Conservation (phyloP, 2,797 vertebrate genomes). For the Neopelma chrysocephalum region DNA sequence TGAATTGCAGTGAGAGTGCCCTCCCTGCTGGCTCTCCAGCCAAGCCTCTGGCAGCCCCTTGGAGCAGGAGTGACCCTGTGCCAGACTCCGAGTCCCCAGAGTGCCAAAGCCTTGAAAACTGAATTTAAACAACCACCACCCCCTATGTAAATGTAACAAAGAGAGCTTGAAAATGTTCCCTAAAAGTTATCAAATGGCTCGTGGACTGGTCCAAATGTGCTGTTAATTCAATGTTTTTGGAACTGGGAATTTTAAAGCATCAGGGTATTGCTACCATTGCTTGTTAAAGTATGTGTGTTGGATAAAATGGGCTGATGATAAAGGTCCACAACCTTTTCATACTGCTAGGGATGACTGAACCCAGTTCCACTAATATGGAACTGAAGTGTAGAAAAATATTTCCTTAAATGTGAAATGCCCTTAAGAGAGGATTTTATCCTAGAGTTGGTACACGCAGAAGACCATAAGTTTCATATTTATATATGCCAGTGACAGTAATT, state of each 20-base stretch:
- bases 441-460: background rate
- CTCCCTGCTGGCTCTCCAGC: background rate
- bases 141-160: background rate
- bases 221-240: background rate
- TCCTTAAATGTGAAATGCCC: background rate
- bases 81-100: conserved; percentile 16
- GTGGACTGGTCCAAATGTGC: rapidly evolving
- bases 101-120: conserved; percentile 10
- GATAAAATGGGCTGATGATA: background rate
- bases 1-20: background rate
- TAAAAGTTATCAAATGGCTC: background rate
- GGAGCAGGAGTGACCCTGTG: background rate
- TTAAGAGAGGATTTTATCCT: background rate
- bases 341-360: background rate
- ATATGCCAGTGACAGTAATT: background rate
- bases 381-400: background rate
- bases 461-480: background rate
- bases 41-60: background rate
- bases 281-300: background rate
- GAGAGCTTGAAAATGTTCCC: background rate
- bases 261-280: background rate
- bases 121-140: background rate
- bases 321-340: background rate
- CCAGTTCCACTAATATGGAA: background rate
- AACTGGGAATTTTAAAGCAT: background rate